Evolutionary conservation across 37 sponge, comb jelly and placozoan genomes (phyloP).

Genomic region (Halichondria panicea): DNA sequence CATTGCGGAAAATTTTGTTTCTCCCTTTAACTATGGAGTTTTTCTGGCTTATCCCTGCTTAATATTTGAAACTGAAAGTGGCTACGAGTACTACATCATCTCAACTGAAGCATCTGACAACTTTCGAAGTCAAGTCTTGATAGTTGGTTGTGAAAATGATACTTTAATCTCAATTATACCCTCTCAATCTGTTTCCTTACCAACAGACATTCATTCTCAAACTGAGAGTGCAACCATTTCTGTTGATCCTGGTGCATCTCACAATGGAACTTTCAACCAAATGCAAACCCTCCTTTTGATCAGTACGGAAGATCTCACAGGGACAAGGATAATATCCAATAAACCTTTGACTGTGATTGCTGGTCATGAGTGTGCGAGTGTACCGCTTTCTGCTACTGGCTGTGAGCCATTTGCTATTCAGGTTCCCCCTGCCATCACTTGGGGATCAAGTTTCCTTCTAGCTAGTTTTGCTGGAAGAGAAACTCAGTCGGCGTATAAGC

Average conservation of each 20-base stretch:
- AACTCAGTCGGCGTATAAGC: background rate
- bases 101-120: background rate
- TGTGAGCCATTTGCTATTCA: slow-evolving; percentile 19
- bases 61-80: background rate
- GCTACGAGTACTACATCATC: background rate
- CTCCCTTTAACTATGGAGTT: background rate
- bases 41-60: slow-evolving; percentile 7
- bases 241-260: background rate
- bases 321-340: slow-evolving; percentile 8
- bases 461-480: background rate
- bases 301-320: slow-evolving; percentile 13
- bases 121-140: background rate
- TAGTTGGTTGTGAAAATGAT: slow-evolving; percentile 18
- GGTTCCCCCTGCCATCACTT: slow-evolving; percentile 11
- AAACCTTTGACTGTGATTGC: slow-evolving; percentile 10
- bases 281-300: slow-evolving; percentile 1
- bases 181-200: background rate
- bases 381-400: background rate
- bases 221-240: slow-evolving; percentile 2
- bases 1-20: background rate
- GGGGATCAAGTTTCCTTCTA: slow-evolving; percentile 12
- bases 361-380: slow-evolving; percentile 21
- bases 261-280: slow-evolving; percentile 1
- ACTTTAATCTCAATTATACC: slow-evolving; percentile 10
- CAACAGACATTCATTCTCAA: slow-evolving; percentile 1